Percentiles rank a stretch among this genome's conserved stretches.
phyloP scores from a whole-genome alignment of 2,888 invertebrate species.

The Tupiocoris notatus region DNA sequence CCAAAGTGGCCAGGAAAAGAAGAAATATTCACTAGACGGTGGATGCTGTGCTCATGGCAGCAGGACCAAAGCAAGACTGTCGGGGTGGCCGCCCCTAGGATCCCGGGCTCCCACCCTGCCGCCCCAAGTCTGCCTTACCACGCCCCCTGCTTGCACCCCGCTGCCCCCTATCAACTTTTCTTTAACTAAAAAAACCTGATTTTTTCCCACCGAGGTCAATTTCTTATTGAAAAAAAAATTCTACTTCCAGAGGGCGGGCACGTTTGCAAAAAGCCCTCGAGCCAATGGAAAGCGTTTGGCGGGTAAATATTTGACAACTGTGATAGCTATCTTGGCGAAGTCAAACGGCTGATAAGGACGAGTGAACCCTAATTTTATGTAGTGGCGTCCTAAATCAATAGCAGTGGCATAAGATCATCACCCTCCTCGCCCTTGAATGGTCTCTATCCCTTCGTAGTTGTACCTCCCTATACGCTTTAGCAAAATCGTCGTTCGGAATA shows the following conservation, averaged over 20 bases:
- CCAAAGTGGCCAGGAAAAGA: background rate
- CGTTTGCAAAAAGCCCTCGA: background rate
- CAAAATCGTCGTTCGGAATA: too few species aligned
- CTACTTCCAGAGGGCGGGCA: background rate
- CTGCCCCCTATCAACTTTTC: background rate
- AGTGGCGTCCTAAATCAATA: background rate
- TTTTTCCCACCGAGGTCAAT: background rate
- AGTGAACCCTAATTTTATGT: background rate
- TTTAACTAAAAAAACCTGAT: background rate
- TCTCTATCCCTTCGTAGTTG: too few species aligned
- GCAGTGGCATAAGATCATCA: background rate
- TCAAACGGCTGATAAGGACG: background rate
- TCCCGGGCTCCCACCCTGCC: constrained; percentile 20
- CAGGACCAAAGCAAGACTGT: constrained; percentile 26
- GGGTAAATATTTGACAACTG: background rate
- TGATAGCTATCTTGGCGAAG: background rate
- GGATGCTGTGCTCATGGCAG: constrained; percentile 10
- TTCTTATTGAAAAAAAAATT: background rate
- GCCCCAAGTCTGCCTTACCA: background rate
- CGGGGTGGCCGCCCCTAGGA: constrained; percentile 13
- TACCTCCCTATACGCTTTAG: too few species aligned
- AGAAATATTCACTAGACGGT: background rate
- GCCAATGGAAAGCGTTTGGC: background rate
- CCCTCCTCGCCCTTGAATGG: too few species aligned
- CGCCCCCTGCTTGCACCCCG: background rate